Base-by-base conservation (phyloP, 2,888 invertebrate genomes). In the Trachelus stipa region DNA sequence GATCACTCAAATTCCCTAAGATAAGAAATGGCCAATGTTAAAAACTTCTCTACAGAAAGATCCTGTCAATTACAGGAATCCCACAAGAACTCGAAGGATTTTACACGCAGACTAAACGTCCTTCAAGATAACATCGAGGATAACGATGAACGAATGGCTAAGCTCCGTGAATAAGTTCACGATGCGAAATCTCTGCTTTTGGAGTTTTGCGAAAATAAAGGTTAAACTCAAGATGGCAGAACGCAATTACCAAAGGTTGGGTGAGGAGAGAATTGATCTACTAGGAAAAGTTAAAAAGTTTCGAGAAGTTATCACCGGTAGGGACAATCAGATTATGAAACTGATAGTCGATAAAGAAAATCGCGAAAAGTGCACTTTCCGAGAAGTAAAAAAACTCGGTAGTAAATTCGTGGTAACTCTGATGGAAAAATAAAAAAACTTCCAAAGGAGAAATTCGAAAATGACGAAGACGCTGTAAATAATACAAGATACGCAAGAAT, bases 261-360 rank as follows among this genome's bases (percentile, higher is more conserved):
- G 3, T 74, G 69, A 35, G 9, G 84, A 86, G n/a, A 84, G 78
- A 74, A 79, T 79, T 4, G 37, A 69, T 9, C 37, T 81, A 31
- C 76, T 78, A 23, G 76, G 80, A 31, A 84, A 85, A 76, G 75
- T 79, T 40, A 79, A 79, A 1, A 79, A 74, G 75, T 76, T 82
- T 77, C 81, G 81, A 1, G 69, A 77, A 15, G 34, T 73, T 23
- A 75, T 85, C 11, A 76, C 73, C 23, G 81, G 77, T 35, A 84
- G 78, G 23, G 79, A 80, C 71, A 81, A 84, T 3, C 79, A 82
- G 68, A 81, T 86, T 6, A 79, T 74, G 15, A 76, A 71, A 68
- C 77, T 83, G 3, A 68, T 77, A 12, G 68, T n/a, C 12, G 82
- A 85, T 15, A 82, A 33, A 79, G 77, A 56, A 77, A 75, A 56